Percentiles rank a stretch among this genome's conserved stretches.
Evolutionary conservation across 2,888 invertebrate species (phyloP).

Genomic region (Orchesellides sinensis): DNA sequence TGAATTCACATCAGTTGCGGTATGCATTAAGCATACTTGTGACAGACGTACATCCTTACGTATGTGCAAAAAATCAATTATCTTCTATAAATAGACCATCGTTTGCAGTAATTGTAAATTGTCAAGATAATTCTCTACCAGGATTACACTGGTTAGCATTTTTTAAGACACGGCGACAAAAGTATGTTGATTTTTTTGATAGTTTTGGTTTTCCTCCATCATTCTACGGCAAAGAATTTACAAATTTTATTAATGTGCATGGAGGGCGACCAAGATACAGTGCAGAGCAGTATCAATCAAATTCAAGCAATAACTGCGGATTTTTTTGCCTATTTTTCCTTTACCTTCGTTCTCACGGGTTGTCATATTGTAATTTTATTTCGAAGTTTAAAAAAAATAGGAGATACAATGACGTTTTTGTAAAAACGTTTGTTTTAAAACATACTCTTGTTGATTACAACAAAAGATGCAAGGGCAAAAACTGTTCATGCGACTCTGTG

Average conservation of each 20-base stretch:
- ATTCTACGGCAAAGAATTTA: background rate
- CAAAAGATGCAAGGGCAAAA: too few species aligned
- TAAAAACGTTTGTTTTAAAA: background rate
- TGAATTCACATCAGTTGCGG: constrained; percentile 1
- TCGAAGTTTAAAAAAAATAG: background rate
- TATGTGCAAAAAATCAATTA: background rate
- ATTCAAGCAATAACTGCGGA: background rate
- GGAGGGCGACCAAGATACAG: background rate
- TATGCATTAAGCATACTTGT: background rate
- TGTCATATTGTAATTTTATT: background rate
- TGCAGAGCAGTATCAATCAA: background rate
- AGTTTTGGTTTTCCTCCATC: background rate
- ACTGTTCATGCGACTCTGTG: too few species aligned
- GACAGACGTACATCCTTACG: background rate
- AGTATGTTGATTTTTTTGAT: background rate
- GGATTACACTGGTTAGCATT: background rate
- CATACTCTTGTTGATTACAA: background rate
- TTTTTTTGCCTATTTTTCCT: background rate
- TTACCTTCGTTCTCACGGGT: background rate
- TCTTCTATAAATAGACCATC: too few species aligned
- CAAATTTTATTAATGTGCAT: background rate
- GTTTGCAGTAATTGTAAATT: background rate
- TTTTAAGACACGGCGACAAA: background rate
- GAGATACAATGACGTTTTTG: too few species aligned
- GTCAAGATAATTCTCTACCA: background rate